A percentile compares a stretch with the other conserved stretches of the same genome.
Evolutionary conservation across 2,888 invertebrate genomes (phyloP).

Genomic region (Papilio protenor): DNA sequence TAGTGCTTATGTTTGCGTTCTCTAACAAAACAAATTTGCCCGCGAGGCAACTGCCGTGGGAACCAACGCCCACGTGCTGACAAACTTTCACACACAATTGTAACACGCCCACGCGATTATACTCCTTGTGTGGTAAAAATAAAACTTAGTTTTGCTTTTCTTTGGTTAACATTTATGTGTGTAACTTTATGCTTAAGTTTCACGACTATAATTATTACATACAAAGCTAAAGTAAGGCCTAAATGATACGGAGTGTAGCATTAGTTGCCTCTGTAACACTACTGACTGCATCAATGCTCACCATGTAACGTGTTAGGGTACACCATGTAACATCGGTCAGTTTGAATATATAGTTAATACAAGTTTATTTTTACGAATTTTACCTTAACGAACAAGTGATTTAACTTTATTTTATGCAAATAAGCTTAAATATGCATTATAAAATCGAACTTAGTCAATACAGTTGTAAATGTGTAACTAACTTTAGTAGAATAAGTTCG

Average conservation of each 20-base stretch:
- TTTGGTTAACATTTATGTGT: background rate
- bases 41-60: slow-evolving; percentile 38
- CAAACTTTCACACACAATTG: slow-evolving; percentile 26
- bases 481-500: background rate
- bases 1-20: slow-evolving; percentile 37
- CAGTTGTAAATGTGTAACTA: background rate
- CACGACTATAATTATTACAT: slow-evolving; percentile 9
- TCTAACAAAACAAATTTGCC: slow-evolving; percentile 43
- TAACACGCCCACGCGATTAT: slow-evolving; percentile 12
- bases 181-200: background rate
- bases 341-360: too few relatives aligned
- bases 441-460: background rate
- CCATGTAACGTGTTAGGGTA: too few relatives aligned
- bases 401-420: too few relatives aligned
- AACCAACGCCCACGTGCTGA: slow-evolving; percentile 41
- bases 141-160: background rate
- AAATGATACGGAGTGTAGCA: background rate
- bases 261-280: background rate
- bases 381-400: too few relatives aligned
- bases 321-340: too few relatives aligned
- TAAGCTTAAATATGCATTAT: background rate
- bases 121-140: background rate
- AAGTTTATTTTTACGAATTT: too few relatives aligned
- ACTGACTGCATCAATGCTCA: too few relatives aligned
- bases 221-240: background rate